Percentiles rank a stretch among this genome's conserved stretches.
Conservation (phyloP, 2,888 invertebrate species). For the Candidula unifasciata region DNA sequence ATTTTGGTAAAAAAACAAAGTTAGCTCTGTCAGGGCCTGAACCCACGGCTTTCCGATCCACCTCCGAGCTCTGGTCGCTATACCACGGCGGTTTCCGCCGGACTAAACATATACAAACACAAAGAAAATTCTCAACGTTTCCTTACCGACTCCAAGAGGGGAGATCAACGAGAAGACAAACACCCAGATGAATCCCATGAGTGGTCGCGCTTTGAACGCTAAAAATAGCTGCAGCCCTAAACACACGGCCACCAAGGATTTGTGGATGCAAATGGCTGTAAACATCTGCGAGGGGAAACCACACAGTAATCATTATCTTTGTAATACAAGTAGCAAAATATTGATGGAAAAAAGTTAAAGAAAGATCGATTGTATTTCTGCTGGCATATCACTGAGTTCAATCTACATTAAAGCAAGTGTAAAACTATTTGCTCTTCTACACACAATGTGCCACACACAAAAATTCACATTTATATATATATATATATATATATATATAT, state of each 20-base stretch:
- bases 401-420: too few relatives aligned
- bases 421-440: too few relatives aligned
- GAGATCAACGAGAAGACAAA: conserved; percentile 51
- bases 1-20: too few relatives aligned
- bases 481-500: background rate
- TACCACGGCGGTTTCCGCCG: too few relatives aligned
- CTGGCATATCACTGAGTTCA: too few relatives aligned
- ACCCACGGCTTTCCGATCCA: too few relatives aligned
- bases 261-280: conserved; percentile 80
- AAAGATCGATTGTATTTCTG: too few relatives aligned
- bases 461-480: too few relatives aligned
- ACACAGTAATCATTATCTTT: background rate
- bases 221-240: conserved; percentile 73
- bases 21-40: too few relatives aligned
- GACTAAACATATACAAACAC: background rate
- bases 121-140: background rate
- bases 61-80: too few relatives aligned
- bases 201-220: conserved; percentile 34
- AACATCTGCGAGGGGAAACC: conserved; percentile 47
- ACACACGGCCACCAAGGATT: conserved; percentile 81
- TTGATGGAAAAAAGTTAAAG: background rate
- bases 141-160: conserved; percentile 51
- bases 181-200: conserved; percentile 40
- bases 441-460: background rate
- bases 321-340: background rate